These are phyloP conservation scores for Cavia aperea DNA, from an alignment of 2,113 vertebrate species.

Conservation along the genomic window DNA sequence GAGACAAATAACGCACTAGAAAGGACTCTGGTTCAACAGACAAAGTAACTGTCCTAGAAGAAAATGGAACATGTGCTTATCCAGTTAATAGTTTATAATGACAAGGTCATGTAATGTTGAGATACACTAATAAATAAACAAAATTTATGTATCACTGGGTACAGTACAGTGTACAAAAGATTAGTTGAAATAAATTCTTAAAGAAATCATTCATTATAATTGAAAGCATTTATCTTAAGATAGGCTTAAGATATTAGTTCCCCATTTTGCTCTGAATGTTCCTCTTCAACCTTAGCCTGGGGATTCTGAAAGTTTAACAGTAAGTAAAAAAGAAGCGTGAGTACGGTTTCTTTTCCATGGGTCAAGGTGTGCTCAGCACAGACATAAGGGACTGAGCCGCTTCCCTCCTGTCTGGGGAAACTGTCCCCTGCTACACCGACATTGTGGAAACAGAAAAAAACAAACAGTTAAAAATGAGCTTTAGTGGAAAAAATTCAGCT, in stretches of 20 bases:
- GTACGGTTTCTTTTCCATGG: neutral
- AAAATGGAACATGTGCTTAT: neutral
- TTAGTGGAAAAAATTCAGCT: constrained; percentile 75
- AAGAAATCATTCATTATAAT: neutral
- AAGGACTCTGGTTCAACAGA: neutral
- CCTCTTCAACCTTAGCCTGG: neutral
- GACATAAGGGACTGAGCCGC: neutral
- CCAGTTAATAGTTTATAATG: neutral
- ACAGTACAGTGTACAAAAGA: neutral
- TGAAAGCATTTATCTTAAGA: neutral
- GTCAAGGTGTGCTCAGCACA: neutral
- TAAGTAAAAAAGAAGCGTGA: neutral
- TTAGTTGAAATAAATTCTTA: neutral
- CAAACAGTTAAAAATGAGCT: constrained; percentile 75
- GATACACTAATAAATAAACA: neutral
- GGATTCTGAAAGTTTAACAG: neutral
- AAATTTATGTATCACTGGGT: neutral
- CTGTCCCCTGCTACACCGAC: constrained; percentile 32
- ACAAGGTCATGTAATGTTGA: neutral
- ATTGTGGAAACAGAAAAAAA: constrained; percentile 66
- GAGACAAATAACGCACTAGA: neutral
- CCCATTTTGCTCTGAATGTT: neutral
- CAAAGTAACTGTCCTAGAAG: neutral
- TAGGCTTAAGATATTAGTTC: neutral
- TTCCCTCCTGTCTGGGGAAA: constrained; percentile 12